These are phyloP conservation scores for Galaxea fascicularis DNA, from an alignment of 92 coral and sea anemone species.

Conservation along the genomic window DNA sequence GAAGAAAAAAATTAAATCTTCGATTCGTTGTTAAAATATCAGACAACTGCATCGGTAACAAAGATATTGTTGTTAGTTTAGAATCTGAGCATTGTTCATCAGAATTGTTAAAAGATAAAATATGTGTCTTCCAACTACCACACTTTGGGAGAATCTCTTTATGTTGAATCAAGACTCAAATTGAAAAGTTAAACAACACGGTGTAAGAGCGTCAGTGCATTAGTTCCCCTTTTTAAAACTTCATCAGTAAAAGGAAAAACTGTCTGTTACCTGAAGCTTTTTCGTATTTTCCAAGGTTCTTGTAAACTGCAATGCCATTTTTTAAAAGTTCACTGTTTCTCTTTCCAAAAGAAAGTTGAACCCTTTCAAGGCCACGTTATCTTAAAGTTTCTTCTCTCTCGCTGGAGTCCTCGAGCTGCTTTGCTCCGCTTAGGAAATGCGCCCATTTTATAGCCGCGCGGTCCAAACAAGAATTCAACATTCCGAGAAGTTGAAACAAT, in stretches of 20 bases:
- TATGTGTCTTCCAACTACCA: too few species aligned
- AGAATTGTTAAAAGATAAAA: too few species aligned
- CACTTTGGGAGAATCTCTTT: too few species aligned
- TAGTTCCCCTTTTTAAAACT: background rate
- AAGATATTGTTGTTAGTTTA: background rate
- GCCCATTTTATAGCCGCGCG: slow-evolving; percentile 15
- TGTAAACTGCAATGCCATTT: slow-evolving; percentile 37
- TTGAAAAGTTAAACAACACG: too few species aligned
- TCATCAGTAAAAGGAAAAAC: background rate
- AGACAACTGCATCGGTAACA: background rate
- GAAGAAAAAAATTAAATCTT: background rate
- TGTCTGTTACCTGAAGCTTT: slow-evolving; percentile 20
- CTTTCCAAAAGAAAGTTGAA: background rate
- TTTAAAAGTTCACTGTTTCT: background rate
- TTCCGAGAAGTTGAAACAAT: background rate
- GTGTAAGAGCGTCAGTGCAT: too few species aligned
- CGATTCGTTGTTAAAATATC: too few species aligned
- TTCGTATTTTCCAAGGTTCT: slow-evolving; percentile 26
- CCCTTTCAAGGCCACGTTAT: too few species aligned
- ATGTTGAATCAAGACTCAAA: too few species aligned
- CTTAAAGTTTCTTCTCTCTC: slow-evolving; percentile 2
- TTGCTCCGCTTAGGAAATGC: background rate
- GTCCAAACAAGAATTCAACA: background rate
- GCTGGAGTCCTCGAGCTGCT: slow-evolving; percentile 11
- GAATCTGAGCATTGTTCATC: too few species aligned